phyloP scores from a whole-genome alignment of 2,797 vertebrate species.

The Avahi laniger region DNA sequence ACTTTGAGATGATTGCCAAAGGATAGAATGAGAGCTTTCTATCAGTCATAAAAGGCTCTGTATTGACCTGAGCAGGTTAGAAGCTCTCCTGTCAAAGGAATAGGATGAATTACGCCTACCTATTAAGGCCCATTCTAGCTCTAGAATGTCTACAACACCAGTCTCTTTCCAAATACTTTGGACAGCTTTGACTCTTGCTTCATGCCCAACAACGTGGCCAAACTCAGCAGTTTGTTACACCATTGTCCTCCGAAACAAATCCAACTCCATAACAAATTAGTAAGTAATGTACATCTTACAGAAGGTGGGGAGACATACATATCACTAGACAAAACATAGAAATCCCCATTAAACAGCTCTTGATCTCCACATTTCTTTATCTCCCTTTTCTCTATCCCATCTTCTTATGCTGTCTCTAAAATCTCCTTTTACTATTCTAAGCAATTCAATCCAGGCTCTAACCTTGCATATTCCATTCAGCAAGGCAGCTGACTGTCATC shows the following conservation, averaged over 20 bases:
- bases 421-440: too few relatives aligned
- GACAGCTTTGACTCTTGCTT: not conserved
- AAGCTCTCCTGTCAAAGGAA: not conserved
- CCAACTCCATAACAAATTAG: not conserved
- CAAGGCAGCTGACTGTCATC: not conserved
- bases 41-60: not conserved
- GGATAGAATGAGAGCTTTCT: not conserved
- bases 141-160: not conserved
- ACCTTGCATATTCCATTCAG: too few relatives aligned
- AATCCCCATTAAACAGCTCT: too few relatives aligned
- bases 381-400: not conserved
- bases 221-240: too few relatives aligned
- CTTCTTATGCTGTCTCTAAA: not conserved
- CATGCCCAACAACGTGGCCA: too few relatives aligned
- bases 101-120: too few relatives aligned
- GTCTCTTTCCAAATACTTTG: not conserved
- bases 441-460: not conserved
- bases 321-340: not conserved
- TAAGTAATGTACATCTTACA: fast-evolving
- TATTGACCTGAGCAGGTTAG: not conserved
- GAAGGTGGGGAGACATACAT: not conserved
- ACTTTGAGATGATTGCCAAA: not conserved
- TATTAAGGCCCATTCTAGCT: not conserved
- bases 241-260: not conserved
- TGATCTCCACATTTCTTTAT: not conserved